Base-by-base conservation (phyloP, 2,888 invertebrate species). In the Brenthis ino region DNA sequence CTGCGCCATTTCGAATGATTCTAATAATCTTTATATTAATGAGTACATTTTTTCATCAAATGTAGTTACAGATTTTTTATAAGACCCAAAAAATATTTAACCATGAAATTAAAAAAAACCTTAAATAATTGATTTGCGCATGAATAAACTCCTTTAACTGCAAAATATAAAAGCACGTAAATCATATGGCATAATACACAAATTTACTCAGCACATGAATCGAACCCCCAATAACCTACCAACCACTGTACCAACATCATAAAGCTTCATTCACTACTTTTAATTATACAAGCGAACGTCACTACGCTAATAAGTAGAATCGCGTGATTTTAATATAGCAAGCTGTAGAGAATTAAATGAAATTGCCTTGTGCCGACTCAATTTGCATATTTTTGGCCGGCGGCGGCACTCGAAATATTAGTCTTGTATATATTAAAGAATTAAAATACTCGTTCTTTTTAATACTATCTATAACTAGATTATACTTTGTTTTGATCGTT, bases 321-420 rank as follows among this genome's bases (percentile, higher is more conserved):
- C 78, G 82, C 81, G 80, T 82, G 81, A 82, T 82, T 79, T 80
- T 79, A 78, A 79, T 80, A 78, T 79, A 67, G 60, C 71, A 57
- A 69, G 74, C 74, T 70, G 77, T 74, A 80, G 82, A 58, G 48
- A 83, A 84, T 84, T 83, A 83, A 81, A 79, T 77, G 76, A 74
- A 84, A 83, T 80, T 71, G 71, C 75, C 69, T 70, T 68, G 57
- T 69, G 71, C 74, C 73, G 75, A 72, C 69, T 74, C 77, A 70
- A 81, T 82, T 84, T 80, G 77, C 83, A 82, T 84, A 83, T 82
- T 83, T 82, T 78, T 48, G 58, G 77, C 77, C 75, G 71, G 70
- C 61, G 61, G 58, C 69, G 69, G 63, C 50, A 63, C 56, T 43
- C 37, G 37, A 8, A 61, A 16, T 69, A 70, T 68, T 48, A 58